Conservation (phyloP, 2,797 vertebrate species). For the Alfaro cultratus region DNA sequence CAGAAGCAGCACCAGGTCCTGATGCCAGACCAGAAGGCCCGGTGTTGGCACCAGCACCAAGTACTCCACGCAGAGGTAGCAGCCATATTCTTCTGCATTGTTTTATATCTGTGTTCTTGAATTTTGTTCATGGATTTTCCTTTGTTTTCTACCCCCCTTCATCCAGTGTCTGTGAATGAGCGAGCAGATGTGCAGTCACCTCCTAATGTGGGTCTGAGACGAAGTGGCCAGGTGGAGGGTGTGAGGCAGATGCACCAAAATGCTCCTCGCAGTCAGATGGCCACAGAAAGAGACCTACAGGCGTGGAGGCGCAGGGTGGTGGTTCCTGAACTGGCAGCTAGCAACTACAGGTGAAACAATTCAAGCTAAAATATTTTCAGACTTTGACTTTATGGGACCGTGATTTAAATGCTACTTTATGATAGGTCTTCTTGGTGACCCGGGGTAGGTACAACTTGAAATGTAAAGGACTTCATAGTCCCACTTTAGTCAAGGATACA, state of each 20-base stretch:
- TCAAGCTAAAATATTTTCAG: neutral
- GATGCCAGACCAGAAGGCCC: slow-evolving; percentile 53
- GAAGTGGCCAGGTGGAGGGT: slow-evolving; percentile 95
- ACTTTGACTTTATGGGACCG: neutral
- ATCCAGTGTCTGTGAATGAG: slow-evolving; percentile 86
- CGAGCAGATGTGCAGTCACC: slow-evolving; percentile 91
- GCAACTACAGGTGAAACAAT: slow-evolving; percentile 83
- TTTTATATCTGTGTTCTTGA: slow-evolving; percentile 1
- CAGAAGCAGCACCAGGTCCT: slow-evolving; percentile 55
- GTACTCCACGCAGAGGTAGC: slow-evolving; percentile 90
- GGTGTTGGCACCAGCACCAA: slow-evolving; percentile 65
- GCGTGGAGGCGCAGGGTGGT: slow-evolving; percentile 94
- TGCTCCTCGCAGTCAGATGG: slow-evolving; percentile 95
- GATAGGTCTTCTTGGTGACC: neutral
- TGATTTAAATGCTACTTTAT: neutral
- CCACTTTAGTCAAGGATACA: neutral
- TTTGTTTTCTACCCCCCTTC: neutral
- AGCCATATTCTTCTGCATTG: neutral
- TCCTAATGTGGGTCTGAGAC: slow-evolving; percentile 92
- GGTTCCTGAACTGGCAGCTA: slow-evolving; percentile 88
- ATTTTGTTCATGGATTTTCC: neutral
- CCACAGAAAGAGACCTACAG: slow-evolving; percentile 93
- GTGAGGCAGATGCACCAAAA: slow-evolving; percentile 98
- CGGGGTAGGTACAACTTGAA: neutral
- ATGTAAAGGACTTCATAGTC: neutral